A percentile compares a stretch with the other conserved stretches of the same genome.
Evolutionary conservation across 2,888 invertebrate genomes (phyloP).

Genomic region (Folsomia candida): DNA sequence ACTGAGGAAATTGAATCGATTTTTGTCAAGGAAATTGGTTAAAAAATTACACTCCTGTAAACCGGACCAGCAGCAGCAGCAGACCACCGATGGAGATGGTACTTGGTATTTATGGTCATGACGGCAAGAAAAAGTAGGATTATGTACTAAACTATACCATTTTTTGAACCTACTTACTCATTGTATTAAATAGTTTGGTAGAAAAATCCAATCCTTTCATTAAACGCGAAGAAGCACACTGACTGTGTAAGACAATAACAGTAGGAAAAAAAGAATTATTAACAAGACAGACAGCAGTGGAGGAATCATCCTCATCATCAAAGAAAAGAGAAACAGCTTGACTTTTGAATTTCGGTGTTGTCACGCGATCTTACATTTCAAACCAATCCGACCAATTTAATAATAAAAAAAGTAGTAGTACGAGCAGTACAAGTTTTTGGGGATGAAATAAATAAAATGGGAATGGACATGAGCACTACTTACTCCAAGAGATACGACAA

Average conservation of each 20-base stretch:
- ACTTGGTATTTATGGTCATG: background rate
- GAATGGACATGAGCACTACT: background rate
- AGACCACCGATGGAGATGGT: slow-evolving; percentile 1
- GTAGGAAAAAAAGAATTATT: background rate
- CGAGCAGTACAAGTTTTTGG: background rate
- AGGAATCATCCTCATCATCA: no score
- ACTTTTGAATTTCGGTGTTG: background rate
- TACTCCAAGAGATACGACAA: no score
- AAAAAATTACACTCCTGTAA: background rate
- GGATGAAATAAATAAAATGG: background rate
- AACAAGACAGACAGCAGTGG: background rate
- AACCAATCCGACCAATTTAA: no score
- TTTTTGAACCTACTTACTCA: background rate
- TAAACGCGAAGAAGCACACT: no score
- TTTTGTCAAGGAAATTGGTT: background rate
- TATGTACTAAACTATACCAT: no score
- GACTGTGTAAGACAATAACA: background rate
- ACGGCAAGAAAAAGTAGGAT: background rate
- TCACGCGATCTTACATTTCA: background rate
- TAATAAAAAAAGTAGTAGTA: no score
- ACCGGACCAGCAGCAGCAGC: background rate
- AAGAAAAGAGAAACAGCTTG: background rate
- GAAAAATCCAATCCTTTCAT: background rate
- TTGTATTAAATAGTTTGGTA: background rate
- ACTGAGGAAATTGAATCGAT: background rate